These are phyloP conservation scores for Montipora capitata DNA, from an alignment of 92 coral and sea anemone genomes.

Conservation along the genomic window DNA sequence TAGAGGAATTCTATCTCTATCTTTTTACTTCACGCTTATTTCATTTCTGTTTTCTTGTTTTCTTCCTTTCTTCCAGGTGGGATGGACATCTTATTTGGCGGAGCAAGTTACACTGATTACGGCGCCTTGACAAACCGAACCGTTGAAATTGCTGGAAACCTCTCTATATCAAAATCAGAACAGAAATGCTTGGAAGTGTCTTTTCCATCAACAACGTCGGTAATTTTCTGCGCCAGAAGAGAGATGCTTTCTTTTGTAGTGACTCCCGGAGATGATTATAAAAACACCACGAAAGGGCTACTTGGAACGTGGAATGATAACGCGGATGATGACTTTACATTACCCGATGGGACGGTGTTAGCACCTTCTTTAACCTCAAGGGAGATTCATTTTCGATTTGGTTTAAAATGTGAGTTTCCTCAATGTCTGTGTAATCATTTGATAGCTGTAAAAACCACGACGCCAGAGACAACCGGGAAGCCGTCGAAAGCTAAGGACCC, in stretches of 20 bases:
- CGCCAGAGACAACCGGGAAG: too few relatives aligned
- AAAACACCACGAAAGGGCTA: slow-evolving; percentile 71
- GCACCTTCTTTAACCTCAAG: slow-evolving; percentile 29
- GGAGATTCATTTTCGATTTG: slow-evolving; percentile 66
- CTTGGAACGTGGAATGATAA: slow-evolving; percentile 81
- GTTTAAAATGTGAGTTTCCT: slow-evolving; percentile 60
- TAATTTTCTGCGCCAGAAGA: slow-evolving; percentile 49
- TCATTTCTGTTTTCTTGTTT: neutral
- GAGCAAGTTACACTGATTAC: slow-evolving; percentile 26
- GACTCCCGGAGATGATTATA: slow-evolving; percentile 37
- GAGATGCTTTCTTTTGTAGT: slow-evolving; percentile 68
- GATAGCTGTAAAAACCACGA: too few relatives aligned
- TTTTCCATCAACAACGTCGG: slow-evolving; percentile 69
- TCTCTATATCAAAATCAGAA: slow-evolving; percentile 45
- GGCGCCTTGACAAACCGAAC: slow-evolving; percentile 37
- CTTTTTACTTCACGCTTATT: neutral
- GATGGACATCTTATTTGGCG: slow-evolving; percentile 40
- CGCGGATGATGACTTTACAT: slow-evolving; percentile 73
- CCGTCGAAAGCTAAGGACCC: too few relatives aligned
- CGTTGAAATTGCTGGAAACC: slow-evolving; percentile 28
- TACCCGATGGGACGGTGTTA: slow-evolving; percentile 70
- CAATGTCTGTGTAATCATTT: too few relatives aligned
- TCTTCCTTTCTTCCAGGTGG: slow-evolving; percentile 7
- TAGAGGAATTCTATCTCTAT: neutral
- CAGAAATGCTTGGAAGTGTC: slow-evolving; percentile 54